Conservation (phyloP, 2,113 vertebrate genomes). For the Xiphorhynchus elegans region DNA sequence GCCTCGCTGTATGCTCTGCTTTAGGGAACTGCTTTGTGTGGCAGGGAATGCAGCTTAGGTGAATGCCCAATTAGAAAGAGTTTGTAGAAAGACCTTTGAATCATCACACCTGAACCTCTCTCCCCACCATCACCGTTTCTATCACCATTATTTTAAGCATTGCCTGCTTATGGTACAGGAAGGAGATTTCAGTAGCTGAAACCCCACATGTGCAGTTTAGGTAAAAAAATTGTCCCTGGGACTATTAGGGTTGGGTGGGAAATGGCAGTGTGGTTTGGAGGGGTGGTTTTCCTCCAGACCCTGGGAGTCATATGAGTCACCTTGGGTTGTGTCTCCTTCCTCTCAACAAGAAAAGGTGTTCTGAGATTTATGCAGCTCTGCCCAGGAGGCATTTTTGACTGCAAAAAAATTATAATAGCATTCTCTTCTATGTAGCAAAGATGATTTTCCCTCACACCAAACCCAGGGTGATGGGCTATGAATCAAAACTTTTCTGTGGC, state of each 20-base stretch:
- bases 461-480: neutral
- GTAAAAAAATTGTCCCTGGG: neutral
- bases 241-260: neutral
- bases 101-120: neutral
- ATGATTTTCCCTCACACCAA: neutral
- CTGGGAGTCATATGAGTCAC: neutral
- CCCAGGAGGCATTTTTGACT: neutral
- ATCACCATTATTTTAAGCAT: neutral
- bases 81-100: slow-evolving; percentile 50
- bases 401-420: neutral
- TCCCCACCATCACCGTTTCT: neutral
- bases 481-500: neutral
- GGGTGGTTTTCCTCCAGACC: neutral
- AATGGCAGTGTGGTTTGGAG: neutral
- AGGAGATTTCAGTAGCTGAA: neutral
- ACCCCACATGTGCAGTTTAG: neutral
- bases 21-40: neutral
- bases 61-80: slow-evolving; percentile 56
- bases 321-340: neutral
- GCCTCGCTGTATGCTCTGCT: neutral
- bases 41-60: neutral
- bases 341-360: neutral
- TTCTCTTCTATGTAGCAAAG: neutral
- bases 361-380: neutral
- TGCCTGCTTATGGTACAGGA: neutral